Percentiles rank a stretch among this genome's conserved stretches.
phyloP scores from a whole-genome alignment of 2,888 invertebrate genomes.

The Limnephilus marmoratus region DNA sequence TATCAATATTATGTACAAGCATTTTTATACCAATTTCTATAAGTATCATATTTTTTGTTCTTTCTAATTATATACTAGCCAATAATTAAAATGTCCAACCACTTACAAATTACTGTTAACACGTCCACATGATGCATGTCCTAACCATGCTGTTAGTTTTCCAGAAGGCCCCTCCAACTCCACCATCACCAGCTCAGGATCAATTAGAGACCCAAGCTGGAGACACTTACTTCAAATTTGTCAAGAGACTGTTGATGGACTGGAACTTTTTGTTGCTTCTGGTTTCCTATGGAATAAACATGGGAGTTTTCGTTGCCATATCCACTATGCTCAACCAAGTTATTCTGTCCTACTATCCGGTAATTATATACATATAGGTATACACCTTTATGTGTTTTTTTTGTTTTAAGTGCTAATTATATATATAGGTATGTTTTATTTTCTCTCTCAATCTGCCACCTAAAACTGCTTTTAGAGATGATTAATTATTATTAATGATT shows the following conservation, averaged over 20 bases:
- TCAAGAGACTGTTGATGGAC: constrained; percentile 87
- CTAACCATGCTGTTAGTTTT: constrained; percentile 83
- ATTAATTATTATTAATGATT: too few relatives aligned
- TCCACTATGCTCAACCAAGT: constrained; percentile 96
- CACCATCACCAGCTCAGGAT: constrained; percentile 92
- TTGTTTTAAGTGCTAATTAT: too few relatives aligned
- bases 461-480: too few relatives aligned
- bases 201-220: constrained; percentile 76
- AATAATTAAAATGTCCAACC: background rate
- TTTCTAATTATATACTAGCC: background rate
- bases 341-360: constrained; percentile 89
- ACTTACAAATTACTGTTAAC: too few relatives aligned
- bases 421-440: too few relatives aligned
- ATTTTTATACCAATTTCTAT: background rate
- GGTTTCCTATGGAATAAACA: constrained; percentile 94
- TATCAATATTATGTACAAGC: background rate
- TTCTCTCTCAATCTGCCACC: too few relatives aligned
- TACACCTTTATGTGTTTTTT: too few relatives aligned
- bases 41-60: too few relatives aligned
- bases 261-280: constrained; percentile 89
- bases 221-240: constrained; percentile 82
- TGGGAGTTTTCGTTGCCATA: constrained; percentile 97
- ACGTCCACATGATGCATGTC: background rate
- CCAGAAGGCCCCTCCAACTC: constrained; percentile 89
- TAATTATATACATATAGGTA: too few relatives aligned